Evolutionary conservation across 2,797 vertebrate genomes (phyloP).

Genomic region (Chrysocyon brachyurus): DNA sequence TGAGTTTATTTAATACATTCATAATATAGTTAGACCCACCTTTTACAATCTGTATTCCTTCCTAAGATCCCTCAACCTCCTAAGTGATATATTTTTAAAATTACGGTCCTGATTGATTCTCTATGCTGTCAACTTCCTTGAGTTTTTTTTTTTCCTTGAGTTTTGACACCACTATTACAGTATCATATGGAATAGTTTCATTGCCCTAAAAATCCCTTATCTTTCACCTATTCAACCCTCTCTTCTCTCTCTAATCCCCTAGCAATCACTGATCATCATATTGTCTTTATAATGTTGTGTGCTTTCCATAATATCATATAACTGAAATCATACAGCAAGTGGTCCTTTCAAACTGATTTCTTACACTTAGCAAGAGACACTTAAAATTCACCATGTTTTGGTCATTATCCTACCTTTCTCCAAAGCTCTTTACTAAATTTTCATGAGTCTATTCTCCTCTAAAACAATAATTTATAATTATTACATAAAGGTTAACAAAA

Average conservation of each 20-base stretch:
- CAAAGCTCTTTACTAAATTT: not conserved
- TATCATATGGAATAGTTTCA: not conserved
- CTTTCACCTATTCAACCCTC: not conserved
- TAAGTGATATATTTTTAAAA: not conserved
- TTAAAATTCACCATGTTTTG: not conserved
- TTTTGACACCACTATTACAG: not conserved
- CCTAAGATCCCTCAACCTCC: not conserved
- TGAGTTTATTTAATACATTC: not conserved
- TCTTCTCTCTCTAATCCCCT: not conserved
- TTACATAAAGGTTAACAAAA: not conserved
- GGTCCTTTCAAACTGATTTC: not conserved
- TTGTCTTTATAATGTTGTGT: not conserved
- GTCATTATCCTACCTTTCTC: not conserved
- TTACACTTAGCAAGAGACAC: not conserved
- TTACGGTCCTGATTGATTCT: not conserved
- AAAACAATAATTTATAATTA: not conserved
- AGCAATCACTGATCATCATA: not conserved
- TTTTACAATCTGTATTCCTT: not conserved
- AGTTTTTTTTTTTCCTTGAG: not conserved
- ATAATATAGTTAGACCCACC: not conserved
- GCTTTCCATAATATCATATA: not conserved
- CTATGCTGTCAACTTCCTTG: not conserved
- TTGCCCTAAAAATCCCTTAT: not conserved
- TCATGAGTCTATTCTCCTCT: not conserved
- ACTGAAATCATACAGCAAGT: not conserved